Base-by-base conservation (phyloP, 1,140 invertebrate genomes). In the Achatina immaculata region DNA sequence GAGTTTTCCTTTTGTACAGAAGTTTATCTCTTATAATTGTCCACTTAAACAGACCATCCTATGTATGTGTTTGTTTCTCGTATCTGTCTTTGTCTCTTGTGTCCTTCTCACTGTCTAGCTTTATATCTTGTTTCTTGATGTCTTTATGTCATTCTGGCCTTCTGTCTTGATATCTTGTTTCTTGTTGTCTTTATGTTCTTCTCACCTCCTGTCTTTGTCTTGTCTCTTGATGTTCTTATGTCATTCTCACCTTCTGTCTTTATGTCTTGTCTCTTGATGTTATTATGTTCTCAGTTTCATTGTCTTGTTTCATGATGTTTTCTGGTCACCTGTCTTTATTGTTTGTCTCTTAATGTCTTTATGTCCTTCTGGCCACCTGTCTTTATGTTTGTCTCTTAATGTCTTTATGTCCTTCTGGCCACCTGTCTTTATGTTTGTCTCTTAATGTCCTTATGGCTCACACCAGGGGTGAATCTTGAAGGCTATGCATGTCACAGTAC, bases 1-100 rank as follows among this genome's bases (percentile, higher is more conserved):
- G 89, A 87, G 86, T 88, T 31, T 31, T 34, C 42, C 1, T 65
- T 40, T 6, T 42, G 28, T 48, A 36, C 51, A 62, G 4, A 24
- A 19, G 7, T 72, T 0, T 36, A 42, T 72, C 3, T 80, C 36
- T 71, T 55, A 36, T 11, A 31, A 24, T 42, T 66, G 38, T 9
- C 31, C 38, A 65, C 16, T 68, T n/a, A n/a, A n/a, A 9, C 24
- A 62, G 14, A 68, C 31, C 11, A 68, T n/a, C 14, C 65, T 31
- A 16, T 16, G 11, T 21, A 11, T n/a, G 14, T n/a, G 14, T 21
- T 68, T 68, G 38, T 11, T 6, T 7, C 28, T 72, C 19, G 7
- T 28, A 14, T 43, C 19, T 19, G 9, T 72, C 7, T 72, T 38
- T 42, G 40, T 72, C 28, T 43, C 28, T 42, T 24, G 65, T 66